Evolutionary conservation across 1,140 invertebrate genomes (phyloP).

Genomic region (Drosophila ironensis): DNA sequence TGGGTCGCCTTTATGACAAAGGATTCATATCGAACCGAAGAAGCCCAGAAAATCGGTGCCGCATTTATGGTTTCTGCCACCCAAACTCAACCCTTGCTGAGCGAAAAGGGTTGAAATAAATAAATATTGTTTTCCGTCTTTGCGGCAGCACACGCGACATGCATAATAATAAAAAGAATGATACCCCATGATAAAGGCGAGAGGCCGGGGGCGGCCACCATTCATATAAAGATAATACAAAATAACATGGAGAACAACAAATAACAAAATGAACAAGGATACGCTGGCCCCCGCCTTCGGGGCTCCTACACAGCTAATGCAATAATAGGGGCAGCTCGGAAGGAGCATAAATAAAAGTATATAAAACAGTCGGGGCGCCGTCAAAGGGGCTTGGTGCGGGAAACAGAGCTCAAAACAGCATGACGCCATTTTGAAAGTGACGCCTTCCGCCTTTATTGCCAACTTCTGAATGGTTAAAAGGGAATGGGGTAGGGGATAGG

Average conservation of each 20-base stretch:
- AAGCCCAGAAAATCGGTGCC: constrained; percentile 33
- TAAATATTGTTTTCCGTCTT: constrained; percentile 52
- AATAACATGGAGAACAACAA: constrained; percentile 42
- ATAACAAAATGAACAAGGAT: constrained; percentile 17
- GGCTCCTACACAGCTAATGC: constrained; percentile 38
- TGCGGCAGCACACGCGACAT: constrained; percentile 57
- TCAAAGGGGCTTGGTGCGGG: not conserved
- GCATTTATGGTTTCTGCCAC: constrained; percentile 45
- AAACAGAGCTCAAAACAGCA: constrained; percentile 54
- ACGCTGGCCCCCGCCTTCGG: not conserved
- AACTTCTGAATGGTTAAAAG: too few relatives aligned
- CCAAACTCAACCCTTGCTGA: not conserved
- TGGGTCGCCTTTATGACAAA: constrained; percentile 12
- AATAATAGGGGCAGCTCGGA: constrained; percentile 49
- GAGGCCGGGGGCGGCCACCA: constrained; percentile 17
- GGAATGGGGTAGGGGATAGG: too few relatives aligned
- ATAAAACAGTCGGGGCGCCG: constrained; percentile 2
- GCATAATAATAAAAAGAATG: constrained; percentile 66
- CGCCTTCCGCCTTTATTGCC: constrained; percentile 57
- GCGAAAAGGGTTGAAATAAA: constrained; percentile 49
- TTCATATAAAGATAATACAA: constrained; percentile 58
- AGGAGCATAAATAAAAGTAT: constrained; percentile 39
- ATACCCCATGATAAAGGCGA: constrained; percentile 4
- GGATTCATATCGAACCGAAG: not conserved
- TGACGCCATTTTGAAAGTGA: constrained; percentile 65